These are phyloP conservation scores for Pipistrellus nathusii DNA, from an alignment of 2,797 vertebrate species.

Conservation along the genomic window DNA sequence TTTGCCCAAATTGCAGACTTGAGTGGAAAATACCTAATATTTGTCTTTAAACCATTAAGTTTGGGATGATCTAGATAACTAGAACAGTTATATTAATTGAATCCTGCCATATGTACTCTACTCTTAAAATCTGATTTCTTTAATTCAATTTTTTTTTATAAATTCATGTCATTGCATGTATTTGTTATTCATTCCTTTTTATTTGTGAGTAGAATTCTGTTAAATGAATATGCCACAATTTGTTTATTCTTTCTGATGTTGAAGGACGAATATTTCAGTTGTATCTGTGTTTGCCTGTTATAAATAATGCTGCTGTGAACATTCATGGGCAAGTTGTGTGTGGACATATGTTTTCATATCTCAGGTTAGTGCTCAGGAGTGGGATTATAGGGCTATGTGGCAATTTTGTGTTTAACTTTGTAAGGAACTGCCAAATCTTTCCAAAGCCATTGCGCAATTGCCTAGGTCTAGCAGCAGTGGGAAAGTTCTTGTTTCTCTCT, in stretches of 20 bases:
- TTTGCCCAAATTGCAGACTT: neutral
- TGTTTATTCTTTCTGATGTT: neutral
- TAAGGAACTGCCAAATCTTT: neutral
- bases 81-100: neutral
- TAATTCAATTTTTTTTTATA: neutral
- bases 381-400: neutral
- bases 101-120: neutral
- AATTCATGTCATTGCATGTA: neutral
- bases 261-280: neutral
- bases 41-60: neutral
- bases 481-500: neutral
- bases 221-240: neutral
- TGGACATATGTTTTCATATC: neutral
- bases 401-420: neutral
- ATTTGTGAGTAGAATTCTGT: neutral
- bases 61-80: neutral
- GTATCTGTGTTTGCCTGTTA: neutral
- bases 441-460: neutral
- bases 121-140: neutral
- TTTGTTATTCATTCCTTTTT: neutral
- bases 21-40: neutral
- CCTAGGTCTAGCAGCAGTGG: neutral
- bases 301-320: conserved; percentile 7
- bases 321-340: neutral
- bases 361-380: neutral